Conservation (phyloP, 2,113 vertebrate genomes). For the Chaetops frenatus region DNA sequence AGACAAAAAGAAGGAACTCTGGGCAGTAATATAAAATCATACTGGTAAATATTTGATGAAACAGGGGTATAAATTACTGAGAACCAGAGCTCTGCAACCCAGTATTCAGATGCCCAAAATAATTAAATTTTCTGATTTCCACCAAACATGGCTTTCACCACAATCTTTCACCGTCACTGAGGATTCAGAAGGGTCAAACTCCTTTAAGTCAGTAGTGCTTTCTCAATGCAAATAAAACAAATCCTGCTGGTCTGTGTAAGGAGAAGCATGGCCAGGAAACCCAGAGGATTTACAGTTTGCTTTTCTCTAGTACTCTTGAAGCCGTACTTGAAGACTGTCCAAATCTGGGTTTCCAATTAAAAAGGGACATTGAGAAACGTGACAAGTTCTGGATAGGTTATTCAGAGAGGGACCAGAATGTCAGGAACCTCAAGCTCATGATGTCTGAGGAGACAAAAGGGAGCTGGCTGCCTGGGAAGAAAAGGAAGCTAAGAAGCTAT, state of each 20-base stretch:
- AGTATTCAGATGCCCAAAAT: not conserved
- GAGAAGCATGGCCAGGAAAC: not conserved
- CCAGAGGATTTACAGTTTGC: not conserved
- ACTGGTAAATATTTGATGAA: not conserved
- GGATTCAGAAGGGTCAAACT: not conserved
- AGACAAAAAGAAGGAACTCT: not conserved
- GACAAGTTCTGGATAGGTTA: not conserved
- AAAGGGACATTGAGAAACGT: not conserved
- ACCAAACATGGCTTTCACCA: not conserved
- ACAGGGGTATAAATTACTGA: not conserved
- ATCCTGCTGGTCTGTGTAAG: not conserved
- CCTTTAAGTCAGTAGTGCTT: not conserved
- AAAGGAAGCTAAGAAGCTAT: not conserved
- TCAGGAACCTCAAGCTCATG: not conserved
- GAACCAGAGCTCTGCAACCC: not conserved
- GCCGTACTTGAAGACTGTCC: not conserved
- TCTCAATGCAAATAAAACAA: not conserved
- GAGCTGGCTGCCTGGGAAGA: not conserved
- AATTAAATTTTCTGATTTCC: not conserved
- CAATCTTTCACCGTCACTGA: not conserved
- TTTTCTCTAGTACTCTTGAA: not conserved
- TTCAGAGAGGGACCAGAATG: not conserved
- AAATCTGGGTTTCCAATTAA: not conserved
- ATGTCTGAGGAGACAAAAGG: not conserved
- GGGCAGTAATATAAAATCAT: not conserved